Evolutionary conservation across 1,140 invertebrate species (phyloP).

Genomic region (Ridgeia piscesae): DNA sequence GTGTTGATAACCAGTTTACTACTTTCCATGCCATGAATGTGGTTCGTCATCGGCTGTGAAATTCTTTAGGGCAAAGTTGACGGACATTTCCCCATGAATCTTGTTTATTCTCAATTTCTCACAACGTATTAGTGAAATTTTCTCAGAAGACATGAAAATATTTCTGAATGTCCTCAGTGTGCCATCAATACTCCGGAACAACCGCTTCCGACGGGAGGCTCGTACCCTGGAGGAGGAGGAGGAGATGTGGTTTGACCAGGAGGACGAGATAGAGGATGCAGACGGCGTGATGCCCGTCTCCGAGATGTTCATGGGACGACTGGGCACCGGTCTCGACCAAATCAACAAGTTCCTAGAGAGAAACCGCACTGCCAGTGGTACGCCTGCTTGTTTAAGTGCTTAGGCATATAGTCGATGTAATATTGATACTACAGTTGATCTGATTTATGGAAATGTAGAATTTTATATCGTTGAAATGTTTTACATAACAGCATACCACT

Average conservation of each 20-base stretch:
- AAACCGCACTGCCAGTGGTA: constrained; percentile 32
- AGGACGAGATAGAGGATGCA: constrained; percentile 82
- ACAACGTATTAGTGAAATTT: too few relatives aligned
- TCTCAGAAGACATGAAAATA: too few relatives aligned
- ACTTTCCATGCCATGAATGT: too few relatives aligned
- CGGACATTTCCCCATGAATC: too few relatives aligned
- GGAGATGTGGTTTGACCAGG: constrained; percentile 98
- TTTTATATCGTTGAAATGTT: neutral
- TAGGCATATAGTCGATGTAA: neutral
- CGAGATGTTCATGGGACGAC: constrained; percentile 54
- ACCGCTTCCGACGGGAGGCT: constrained; percentile 80
- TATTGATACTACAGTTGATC: neutral
- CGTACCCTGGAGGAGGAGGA: constrained; percentile 94
- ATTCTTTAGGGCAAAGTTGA: too few relatives aligned
- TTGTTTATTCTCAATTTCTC: too few relatives aligned
- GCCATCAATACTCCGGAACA: constrained; percentile 29
- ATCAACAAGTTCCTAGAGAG: constrained; percentile 62
- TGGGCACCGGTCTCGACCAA: constrained; percentile 51
- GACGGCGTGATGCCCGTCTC: constrained; percentile 47
- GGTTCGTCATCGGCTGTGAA: too few relatives aligned
- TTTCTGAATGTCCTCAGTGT: neutral
- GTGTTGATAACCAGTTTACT: too few relatives aligned
- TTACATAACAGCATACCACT: neutral
- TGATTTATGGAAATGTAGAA: neutral
- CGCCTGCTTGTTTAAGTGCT: neutral